Percentiles rank a stretch among this genome's conserved stretches.
Conservation (phyloP, 2,113 vertebrate genomes). For the Leucopsar rothschildi region DNA sequence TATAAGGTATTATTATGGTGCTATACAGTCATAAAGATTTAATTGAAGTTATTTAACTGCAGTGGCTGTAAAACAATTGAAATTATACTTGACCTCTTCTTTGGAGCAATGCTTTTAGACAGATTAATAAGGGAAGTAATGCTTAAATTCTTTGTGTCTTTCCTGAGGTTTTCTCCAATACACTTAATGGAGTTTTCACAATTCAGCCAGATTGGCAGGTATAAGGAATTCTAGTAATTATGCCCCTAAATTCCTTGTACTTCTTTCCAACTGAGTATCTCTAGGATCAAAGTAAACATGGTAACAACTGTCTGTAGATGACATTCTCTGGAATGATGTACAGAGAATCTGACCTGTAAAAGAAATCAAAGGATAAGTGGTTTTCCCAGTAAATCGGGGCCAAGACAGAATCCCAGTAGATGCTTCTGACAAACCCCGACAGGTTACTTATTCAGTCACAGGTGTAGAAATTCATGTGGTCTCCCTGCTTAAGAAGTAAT, state of each 20-base stretch:
- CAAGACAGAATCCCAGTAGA: background rate
- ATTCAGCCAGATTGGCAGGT: background rate
- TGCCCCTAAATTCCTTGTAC: background rate
- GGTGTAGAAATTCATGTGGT: constrained; percentile 9
- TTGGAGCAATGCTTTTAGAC: background rate
- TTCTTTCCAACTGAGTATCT: background rate
- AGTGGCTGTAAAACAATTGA: background rate
- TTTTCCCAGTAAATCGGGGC: background rate
- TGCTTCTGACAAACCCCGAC: background rate
- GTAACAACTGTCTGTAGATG: background rate
- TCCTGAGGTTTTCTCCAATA: constrained; percentile 8
- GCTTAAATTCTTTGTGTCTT: background rate
- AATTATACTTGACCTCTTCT: background rate
- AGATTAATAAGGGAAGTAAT: background rate
- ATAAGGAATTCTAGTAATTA: background rate
- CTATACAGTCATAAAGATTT: background rate
- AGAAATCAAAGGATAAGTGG: background rate
- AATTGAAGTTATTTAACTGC: background rate
- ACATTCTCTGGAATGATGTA: background rate
- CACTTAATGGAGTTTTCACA: background rate
- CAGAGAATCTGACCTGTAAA: background rate
- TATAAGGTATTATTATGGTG: background rate
- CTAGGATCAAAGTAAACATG: background rate
- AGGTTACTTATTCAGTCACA: background rate
- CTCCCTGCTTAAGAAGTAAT: background rate